Evolutionary conservation across 2,113 vertebrate genomes (phyloP), one percentile per base, ranked within the genome.

Genomic region (Neolamprologus falcicula): DNA sequence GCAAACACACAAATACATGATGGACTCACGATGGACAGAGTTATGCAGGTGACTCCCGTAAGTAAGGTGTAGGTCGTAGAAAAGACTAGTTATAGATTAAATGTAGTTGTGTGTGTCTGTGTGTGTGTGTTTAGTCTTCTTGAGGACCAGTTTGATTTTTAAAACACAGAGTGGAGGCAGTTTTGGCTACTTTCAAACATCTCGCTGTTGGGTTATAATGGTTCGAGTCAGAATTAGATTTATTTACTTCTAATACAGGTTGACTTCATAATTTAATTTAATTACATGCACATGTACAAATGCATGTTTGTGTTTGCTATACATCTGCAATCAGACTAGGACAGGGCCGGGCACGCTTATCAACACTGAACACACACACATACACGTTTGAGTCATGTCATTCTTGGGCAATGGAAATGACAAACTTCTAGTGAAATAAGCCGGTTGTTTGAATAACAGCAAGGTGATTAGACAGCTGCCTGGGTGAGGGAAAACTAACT

Each of bases 261-360:
- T 45, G 28, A n/a, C 54, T 68, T 37, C 4, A n/a, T 9, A 9
- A 3, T 50, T 76, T 12, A 14, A 42, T 37, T 28, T 0, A 26
- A 28, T 0, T 28, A 13, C 11, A 16, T 12, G 28, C 7, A 63
- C 28, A 73, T 7, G 16, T 40, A 47, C 50, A 68, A 59, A 53
- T 40, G 10, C n/a, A 76, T 83, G 80, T 84, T 83, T 42, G 28
- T 31, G 45, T 45, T 79, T 53, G 40, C 59, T 80, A 33, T 71
- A 52, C 37, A 73, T 83, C 53, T 87, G 42, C 59, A 90, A 83
- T 92, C 87, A 83, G 76, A 71, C 88, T 26, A 61, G 59, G 86
- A 71, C 90, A 85, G 92, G 92, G 91, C 83, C 81, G 42, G 88
- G 87, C 85, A 71, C 5, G 80, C 86, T 92, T 93, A 94, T 95